Evolutionary conservation across 2,113 vertebrate species (phyloP), one percentile per base, ranked within the genome.

Genomic region (Rhynchopsitta pachyrhyncha): DNA sequence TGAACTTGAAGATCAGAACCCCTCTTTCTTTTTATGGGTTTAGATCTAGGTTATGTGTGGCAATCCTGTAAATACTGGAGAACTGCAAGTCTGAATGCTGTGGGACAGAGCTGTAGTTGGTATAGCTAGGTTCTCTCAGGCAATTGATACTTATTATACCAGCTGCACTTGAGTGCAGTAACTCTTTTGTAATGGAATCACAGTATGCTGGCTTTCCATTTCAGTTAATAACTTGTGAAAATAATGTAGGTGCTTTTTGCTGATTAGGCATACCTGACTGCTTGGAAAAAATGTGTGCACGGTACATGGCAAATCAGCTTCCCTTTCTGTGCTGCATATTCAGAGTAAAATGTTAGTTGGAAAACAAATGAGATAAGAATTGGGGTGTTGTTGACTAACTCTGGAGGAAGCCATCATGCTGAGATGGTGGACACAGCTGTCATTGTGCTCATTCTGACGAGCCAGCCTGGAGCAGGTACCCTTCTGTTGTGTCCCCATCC

Each of bases 141-240:
- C 47, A 77, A 60, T 24, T 94, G 64, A 64, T 84, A 46, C 50
- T 62, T 69, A 87, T 70, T 93, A 88, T 12, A 84, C 37, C 73
- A 83, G 68, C 88, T 55, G 60, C 50, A 59, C 88, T 68, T 60
- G 73, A 63, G 79, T 42, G 90, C 95, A 88, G 88, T 96, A 95
- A 97, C 73, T 96, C 93, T 95, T 94, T 44, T 73, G 80, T 96
- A 96, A 96, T 97, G 92, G 86, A 86, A 88, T 82, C 95, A 73
- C 62, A 88, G 73, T 76, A 76, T 69, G 75, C 74, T 90, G 57
- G 79, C 90, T 94, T 96, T 85, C 73, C 93, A 92, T 96, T 96
- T 94, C 76, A 77, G 88, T 96, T 95, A 96, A 94, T 95, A 96
- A 96, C 95, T 92, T 94, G 50, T 92, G 88, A 82, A 96, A 97